Evolutionary conservation across 2,888 invertebrate genomes (phyloP).

Genomic region (Tuta absoluta): DNA sequence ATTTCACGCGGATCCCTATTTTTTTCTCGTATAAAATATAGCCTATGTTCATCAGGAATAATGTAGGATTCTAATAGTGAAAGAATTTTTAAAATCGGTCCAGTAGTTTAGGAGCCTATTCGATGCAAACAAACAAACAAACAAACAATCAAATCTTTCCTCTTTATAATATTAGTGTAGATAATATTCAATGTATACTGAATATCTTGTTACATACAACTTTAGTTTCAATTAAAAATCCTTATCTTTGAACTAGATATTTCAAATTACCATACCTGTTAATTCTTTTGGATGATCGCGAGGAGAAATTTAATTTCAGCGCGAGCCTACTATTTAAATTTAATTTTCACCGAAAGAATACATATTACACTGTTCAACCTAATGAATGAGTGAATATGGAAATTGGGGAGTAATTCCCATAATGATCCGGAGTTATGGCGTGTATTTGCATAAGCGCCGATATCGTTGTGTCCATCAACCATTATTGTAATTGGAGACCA

Average conservation of each 20-base stretch:
- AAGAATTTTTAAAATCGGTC: too few species aligned
- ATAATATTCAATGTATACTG: not conserved
- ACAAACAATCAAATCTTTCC: too few species aligned
- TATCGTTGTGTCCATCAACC: constrained; percentile 30
- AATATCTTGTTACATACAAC: not conserved
- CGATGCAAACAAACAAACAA: too few species aligned
- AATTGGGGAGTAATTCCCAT: constrained; percentile 22
- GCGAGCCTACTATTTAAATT: constrained; percentile 15
- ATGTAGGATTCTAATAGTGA: too few species aligned
- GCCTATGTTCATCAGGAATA: too few species aligned
- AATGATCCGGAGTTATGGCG: constrained; percentile 25
- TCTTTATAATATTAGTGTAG: too few species aligned
- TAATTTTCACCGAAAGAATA: constrained; percentile 14
- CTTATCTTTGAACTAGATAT: constrained; percentile 5
- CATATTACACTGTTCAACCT: constrained; percentile 10
- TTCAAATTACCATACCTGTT: not conserved
- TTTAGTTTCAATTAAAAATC: not conserved
- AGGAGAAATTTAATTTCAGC: constrained; percentile 4
- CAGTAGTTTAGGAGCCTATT: too few species aligned
- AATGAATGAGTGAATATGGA: constrained; percentile 21
- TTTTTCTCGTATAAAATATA: too few species aligned
- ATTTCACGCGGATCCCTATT: too few species aligned
- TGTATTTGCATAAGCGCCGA: constrained; percentile 28
- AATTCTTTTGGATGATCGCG: not conserved
- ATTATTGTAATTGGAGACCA: constrained; percentile 38